These are phyloP conservation scores for Uromys caudimaculatus DNA, from an alignment of 2,797 vertebrate genomes.

Conservation along the genomic window DNA sequence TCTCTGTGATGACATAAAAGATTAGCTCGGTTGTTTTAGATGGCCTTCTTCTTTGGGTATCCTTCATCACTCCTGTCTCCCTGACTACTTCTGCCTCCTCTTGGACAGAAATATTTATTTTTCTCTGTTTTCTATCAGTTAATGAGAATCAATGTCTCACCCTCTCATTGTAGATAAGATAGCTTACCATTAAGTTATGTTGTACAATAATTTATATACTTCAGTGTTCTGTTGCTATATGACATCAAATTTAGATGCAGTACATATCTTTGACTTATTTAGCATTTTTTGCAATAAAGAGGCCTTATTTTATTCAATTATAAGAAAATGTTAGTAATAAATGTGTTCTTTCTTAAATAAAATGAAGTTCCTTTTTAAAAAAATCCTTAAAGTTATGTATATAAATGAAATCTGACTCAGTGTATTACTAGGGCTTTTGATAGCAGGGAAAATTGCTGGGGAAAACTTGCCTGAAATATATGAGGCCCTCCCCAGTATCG, in stretches of 20 bases:
- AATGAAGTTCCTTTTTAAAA: neutral
- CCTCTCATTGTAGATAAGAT: neutral
- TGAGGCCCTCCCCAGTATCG: accelerated
- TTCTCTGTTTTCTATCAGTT: neutral
- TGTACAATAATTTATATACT: neutral
- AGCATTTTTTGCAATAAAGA: neutral
- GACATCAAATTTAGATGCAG: neutral
- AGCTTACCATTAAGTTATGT: neutral
- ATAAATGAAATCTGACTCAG: neutral
- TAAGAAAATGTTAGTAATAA: neutral
- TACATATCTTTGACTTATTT: neutral
- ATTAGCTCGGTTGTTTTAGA: neutral
- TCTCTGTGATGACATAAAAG: too few species aligned
- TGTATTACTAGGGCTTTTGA: neutral
- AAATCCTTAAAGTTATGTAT: neutral
- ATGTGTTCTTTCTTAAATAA: neutral
- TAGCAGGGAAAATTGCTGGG: neutral
- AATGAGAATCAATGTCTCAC: neutral
- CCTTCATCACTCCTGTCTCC: neutral
- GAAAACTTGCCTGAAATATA: neutral
- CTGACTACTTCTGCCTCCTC: neutral
- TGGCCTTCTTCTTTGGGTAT: neutral
- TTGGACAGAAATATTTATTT: neutral
- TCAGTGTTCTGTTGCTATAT: neutral
- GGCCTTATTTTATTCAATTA: neutral